Evolutionary conservation across 2,797 vertebrate genomes (phyloP).

Genomic region (Enteromius trimaculatus): DNA sequence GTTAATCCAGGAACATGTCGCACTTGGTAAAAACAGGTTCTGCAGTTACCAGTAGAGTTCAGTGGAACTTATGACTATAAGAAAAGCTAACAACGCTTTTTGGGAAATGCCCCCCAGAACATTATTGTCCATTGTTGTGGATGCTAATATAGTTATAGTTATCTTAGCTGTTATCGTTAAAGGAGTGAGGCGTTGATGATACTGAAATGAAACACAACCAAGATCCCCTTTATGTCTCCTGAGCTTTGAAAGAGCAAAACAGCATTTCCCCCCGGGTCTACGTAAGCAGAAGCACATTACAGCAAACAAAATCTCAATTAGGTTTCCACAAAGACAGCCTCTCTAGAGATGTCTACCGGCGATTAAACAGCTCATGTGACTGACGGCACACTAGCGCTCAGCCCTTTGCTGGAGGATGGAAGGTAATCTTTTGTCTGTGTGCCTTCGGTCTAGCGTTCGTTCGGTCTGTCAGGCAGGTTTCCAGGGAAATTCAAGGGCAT

Average conservation of each 20-base stretch:
- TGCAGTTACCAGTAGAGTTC: not conserved
- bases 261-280: not conserved
- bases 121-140: not conserved
- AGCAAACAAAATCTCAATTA: conserved; percentile 40
- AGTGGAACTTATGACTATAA: not conserved
- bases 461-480: conserved; percentile 67
- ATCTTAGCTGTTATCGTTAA: not conserved
- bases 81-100: not conserved
- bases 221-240: conserved; percentile 3
- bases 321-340: conserved; percentile 34
- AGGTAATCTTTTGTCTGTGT: conserved; percentile 75
- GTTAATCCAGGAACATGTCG: too few relatives aligned
- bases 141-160: not conserved
- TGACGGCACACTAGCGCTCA: conserved; percentile 56
- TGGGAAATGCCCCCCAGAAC: not conserved
- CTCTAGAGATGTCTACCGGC: conserved; percentile 27
- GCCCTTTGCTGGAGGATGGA: conserved; percentile 57
- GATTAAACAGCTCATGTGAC: conserved; percentile 61
- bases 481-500: conserved; percentile 75
- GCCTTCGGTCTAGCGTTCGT: conserved; percentile 61
- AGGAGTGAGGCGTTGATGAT: not conserved
- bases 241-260: not conserved
- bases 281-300: conserved; percentile 33
- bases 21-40: too few relatives aligned
- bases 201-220: not conserved